Base-by-base conservation (phyloP, 2,113 vertebrate species). In the Nibea albiflora region DNA sequence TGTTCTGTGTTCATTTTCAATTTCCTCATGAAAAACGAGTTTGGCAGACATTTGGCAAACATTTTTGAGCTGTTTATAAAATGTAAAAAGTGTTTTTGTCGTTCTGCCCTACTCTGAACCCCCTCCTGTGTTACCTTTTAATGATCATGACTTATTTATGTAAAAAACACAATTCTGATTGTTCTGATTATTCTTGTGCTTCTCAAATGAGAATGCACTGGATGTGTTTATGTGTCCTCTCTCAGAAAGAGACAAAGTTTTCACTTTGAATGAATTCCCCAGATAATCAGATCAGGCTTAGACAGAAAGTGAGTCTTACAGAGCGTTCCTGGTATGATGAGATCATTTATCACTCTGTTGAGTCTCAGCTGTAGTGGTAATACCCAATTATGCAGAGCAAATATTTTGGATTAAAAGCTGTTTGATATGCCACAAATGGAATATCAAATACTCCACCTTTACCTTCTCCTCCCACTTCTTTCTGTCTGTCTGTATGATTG, bases 391-490 rank as follows among this genome's bases (percentile, higher is more conserved):
- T 79, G 22, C 26, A 44, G 31, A 66, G 31, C 26, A 56, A 60
- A 80, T 53, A 19, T 65, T 73, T 60, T 31, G 42, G 39, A 68
- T 84, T 64, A 65, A 74, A 77, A 39, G 26, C 16, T 74, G 24
- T 56, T 50, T n/a, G n/a, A n/a, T n/a, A n/a, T n/a, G n/a, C n/a
- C n/a, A 46, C 28, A 20, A 49, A 1, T 44, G n/a, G 39, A 61
- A 46, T 22, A 22, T 56, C 4, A 22, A 58, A 71, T 26, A 15
- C 11, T 79, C 14, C 19, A 4, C 26, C 42, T 65, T 81, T 60
- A 22, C 46, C 12, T 15, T 0, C 28, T 24, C n/a, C 44, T 26
- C 1, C 24, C 39, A 10, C 60, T 35, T 11, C 12, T 62, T 19
- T 62, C 15, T 56, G 6, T 19, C 39, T 64, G 19, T 50, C 47